Evolutionary conservation across 2,888 invertebrate genomes (phyloP).

Genomic region (Sinohyriopsis cumingii): DNA sequence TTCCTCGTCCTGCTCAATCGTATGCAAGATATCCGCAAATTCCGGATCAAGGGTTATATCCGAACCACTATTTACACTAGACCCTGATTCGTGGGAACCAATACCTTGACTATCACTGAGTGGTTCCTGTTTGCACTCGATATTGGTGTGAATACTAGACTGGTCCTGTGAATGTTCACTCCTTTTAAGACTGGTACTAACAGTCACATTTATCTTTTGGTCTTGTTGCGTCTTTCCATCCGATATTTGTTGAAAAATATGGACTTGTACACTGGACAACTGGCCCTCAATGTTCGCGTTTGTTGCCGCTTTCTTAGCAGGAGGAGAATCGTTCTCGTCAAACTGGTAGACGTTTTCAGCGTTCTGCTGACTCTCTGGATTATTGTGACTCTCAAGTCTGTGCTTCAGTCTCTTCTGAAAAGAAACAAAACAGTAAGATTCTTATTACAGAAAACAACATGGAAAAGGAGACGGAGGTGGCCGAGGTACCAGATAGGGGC

Average conservation of each 20-base stretch:
- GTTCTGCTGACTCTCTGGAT: conserved; percentile 27
- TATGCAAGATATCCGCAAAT: conserved; percentile 76
- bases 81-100: conserved; percentile 28
- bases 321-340: conserved; percentile 47
- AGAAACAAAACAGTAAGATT: conserved; percentile 13
- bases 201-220: conserved; percentile 83
- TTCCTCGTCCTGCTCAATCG: conserved; percentile 83
- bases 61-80: conserved; percentile 38
- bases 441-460: not conserved
- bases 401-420: conserved; percentile 59
- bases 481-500: too few species aligned
- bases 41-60: conserved; percentile 51
- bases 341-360: conserved; percentile 51
- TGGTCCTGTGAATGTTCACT: conserved; percentile 73
- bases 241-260: conserved; percentile 83
- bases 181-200: conserved; percentile 81
- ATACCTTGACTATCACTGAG: conserved; percentile 46
- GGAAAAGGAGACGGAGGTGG: too few species aligned
- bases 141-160: conserved; percentile 50
- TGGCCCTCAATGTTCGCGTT: conserved; percentile 30
- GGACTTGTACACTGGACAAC: conserved; percentile 82
- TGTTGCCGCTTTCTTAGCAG: conserved; percentile 31
- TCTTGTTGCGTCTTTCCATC: conserved; percentile 76
- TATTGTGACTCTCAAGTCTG: conserved; percentile 51
- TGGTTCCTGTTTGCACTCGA: conserved; percentile 79